Base-by-base conservation (phyloP, 2,797 vertebrate genomes). In the Platyrinchus mystaceus region DNA sequence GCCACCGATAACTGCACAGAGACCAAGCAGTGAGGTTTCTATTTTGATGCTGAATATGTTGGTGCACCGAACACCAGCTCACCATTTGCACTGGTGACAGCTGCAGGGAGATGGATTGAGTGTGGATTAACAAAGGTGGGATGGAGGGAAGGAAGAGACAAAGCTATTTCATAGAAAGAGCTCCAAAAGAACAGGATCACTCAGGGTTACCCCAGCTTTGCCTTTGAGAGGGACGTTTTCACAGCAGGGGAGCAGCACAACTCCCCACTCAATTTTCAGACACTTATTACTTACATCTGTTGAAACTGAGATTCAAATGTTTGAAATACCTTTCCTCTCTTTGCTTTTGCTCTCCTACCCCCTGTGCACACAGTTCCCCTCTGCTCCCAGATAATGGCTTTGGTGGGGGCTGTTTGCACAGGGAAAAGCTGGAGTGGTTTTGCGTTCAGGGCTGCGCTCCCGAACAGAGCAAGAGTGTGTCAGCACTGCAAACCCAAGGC, bases 401-500 rank as follows among this genome's bases (percentile, higher is more conserved):
- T 28, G 60, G 47, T 12, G 30, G 49, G 87, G 85, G 62, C 43
- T 44, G 63, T 68, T 83, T 64, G 41, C 18, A 18, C 32, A 87
- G 82, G 13, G n/a, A 79, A 91, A 92, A 89, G 76, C 63, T 24
- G 22, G 12, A 87, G 60, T 44, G 60, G 75, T 71, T 49, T 70
- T 16, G 46, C 4, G 58, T 30, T 39, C 63, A 24, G 78, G 37
- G 83, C 80, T 71, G 74, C 19, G 50, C 50, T 66, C 80, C 64
- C 55, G 59, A 50, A 47, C 15, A 39, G 34, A 73, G 34, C 55
- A 43, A 32, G 77, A 66, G 67, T 5, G n/a, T 7, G 47, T 30
- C 91, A 84, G 77, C 74, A 64, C 9, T 81, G 91, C 68, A 95
- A 87, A 94, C 24, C 74, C 63, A 34, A 80, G 41, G 74, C 92